Evolutionary conservation across 2,113 vertebrate species (phyloP).

Genomic region (Megalops atlanticus): DNA sequence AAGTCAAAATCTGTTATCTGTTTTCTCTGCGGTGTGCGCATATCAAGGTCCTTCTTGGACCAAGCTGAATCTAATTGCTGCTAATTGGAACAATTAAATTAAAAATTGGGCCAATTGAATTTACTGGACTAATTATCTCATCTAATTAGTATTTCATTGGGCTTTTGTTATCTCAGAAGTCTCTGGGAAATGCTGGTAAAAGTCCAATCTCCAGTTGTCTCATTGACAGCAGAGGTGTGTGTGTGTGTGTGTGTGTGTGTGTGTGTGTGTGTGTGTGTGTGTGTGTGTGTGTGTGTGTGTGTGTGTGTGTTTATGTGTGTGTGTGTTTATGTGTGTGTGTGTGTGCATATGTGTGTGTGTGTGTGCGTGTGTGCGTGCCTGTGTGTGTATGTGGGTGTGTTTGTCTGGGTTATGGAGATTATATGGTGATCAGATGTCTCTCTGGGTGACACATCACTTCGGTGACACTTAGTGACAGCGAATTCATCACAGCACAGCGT

Average conservation of each 20-base stretch:
- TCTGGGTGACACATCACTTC: neutral
- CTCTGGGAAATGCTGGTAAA: conserved; percentile 47
- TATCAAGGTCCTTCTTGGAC: conserved; percentile 33
- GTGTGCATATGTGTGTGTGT: neutral
- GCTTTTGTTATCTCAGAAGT: conserved; percentile 60
- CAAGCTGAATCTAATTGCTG: conserved; percentile 57
- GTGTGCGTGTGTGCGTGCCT: neutral
- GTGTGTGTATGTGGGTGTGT: no score
- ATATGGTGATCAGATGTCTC: neutral
- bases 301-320: neutral
- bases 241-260: neutral
- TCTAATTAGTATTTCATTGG: conserved; percentile 63
- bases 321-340: neutral
- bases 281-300: neutral
- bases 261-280: neutral
- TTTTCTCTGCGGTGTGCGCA: neutral
- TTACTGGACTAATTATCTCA: conserved; percentile 64
- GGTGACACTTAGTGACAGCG: no score
- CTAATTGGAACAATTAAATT: conserved; percentile 67
- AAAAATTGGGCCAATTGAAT: conserved; percentile 58
- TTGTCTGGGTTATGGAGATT: no score
- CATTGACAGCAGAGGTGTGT: conserved; percentile 5
- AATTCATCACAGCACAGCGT: neutral
- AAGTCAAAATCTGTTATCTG: conserved; percentile 6
- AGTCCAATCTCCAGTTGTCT: neutral